These are phyloP conservation scores for Blera fallax DNA, from an alignment of 2,888 invertebrate genomes.

Conservation along the genomic window DNA sequence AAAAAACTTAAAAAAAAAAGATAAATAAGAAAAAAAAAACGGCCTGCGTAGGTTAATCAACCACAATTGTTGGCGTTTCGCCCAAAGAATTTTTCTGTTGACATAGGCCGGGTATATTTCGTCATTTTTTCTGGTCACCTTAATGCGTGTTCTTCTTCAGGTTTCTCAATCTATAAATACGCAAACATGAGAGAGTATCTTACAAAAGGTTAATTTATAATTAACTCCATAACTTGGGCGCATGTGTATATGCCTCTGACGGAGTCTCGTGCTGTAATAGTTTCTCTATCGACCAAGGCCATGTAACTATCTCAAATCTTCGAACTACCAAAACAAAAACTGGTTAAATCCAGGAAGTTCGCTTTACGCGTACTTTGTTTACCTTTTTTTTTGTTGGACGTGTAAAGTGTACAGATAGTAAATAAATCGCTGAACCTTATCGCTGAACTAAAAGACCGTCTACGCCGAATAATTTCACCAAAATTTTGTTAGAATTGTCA, in stretches of 20 bases:
- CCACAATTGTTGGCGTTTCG: conserved; percentile 35
- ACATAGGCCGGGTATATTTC: conserved; percentile 59
- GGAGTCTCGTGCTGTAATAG: conserved; percentile 18
- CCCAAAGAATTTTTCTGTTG: conserved; percentile 59
- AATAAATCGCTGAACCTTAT: conserved; percentile 46
- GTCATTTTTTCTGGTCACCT: conserved; percentile 20
- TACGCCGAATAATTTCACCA: background rate
- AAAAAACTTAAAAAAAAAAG: conserved; percentile 3
- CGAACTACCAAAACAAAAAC: conserved; percentile 26
- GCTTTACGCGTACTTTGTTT: background rate
- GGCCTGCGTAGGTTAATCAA: conserved; percentile 51
- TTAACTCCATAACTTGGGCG: background rate
- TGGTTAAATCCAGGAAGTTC: conserved; percentile 44
- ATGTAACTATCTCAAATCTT: conserved; percentile 5
- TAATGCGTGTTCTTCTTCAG: conserved; percentile 9
- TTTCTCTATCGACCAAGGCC: background rate
- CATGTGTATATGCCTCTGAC: background rate
- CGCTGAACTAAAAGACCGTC: background rate
- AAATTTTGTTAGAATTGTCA: background rate
- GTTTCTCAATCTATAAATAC: conserved; percentile 30
- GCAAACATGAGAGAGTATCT: background rate
- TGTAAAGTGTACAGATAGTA: conserved; percentile 7
- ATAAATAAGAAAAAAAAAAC: background rate
- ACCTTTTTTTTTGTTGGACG: background rate
- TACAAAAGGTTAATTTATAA: conserved; percentile 2